These are phyloP conservation scores for Pipistrellus nathusii DNA, from an alignment of 2,797 vertebrate species.

Conservation along the genomic window DNA sequence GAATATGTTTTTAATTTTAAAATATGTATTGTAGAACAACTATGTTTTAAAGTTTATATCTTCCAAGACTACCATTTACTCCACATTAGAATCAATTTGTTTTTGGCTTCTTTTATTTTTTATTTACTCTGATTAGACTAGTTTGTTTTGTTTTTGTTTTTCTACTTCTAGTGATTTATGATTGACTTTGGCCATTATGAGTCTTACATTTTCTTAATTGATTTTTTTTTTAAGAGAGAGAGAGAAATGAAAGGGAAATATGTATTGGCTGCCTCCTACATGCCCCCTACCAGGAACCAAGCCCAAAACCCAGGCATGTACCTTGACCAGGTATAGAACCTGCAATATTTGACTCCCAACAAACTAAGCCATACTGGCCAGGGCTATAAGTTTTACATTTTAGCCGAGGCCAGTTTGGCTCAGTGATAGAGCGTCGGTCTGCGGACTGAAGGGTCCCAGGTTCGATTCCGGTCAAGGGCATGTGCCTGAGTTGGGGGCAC, in stretches of 20 bases:
- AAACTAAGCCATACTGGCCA: neutral
- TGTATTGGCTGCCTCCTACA: too few relatives aligned
- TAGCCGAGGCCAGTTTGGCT: too few relatives aligned
- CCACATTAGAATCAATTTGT: neutral
- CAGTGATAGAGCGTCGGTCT: too few relatives aligned
- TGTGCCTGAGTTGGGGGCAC: too few relatives aligned
- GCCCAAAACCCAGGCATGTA: too few relatives aligned
- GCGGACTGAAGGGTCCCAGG: too few relatives aligned
- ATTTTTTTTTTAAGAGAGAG: neutral
- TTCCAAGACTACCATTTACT: neutral
- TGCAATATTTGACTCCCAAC: neutral
- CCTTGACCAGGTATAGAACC: neutral
- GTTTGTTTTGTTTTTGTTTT: neutral
- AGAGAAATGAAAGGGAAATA: too few relatives aligned
- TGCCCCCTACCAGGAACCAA: too few relatives aligned
- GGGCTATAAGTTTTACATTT: neutral
- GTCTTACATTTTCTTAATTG: neutral
- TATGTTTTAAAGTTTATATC: constrained; percentile 30
- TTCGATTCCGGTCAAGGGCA: too few relatives aligned
- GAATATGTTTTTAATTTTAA: neutral
- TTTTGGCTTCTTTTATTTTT: constrained; percentile 3
- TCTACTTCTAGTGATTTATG: neutral
- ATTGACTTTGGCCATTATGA: neutral
- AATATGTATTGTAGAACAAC: neutral
- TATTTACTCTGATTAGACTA: neutral